Percentiles rank a stretch among this genome's conserved stretches.
Conservation (phyloP, 2,113 vertebrate species). For the Elachura formosa region DNA sequence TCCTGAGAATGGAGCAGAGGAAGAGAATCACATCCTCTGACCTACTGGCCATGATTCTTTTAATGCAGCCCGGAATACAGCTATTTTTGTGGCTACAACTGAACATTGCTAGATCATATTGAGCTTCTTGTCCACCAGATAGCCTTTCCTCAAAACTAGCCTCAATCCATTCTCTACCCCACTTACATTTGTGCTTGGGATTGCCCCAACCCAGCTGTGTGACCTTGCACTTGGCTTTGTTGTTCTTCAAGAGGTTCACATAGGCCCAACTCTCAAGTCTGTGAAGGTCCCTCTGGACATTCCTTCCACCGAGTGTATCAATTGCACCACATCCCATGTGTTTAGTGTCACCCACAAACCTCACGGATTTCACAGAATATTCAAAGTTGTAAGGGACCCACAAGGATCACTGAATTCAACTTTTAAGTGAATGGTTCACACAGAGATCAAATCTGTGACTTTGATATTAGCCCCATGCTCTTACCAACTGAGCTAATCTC, state of each 20-base stretch:
- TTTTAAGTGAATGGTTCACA: not conserved
- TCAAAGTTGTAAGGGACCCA: not conserved
- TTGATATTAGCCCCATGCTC: not conserved
- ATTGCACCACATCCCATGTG: not conserved
- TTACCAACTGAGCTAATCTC: not conserved
- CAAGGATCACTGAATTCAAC: not conserved
- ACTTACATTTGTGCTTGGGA: not conserved
- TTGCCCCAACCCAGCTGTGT: not conserved
- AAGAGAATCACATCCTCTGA: not conserved
- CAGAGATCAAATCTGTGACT: rapidly evolving
- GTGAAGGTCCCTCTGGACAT: not conserved
- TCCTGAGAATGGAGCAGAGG: not conserved
- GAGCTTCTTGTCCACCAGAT: not conserved
- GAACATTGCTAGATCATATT: not conserved
- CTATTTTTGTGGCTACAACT: not conserved
- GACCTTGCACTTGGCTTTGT: not conserved
- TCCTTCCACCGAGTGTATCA: not conserved
- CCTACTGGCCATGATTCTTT: not conserved
- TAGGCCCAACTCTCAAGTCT: not conserved
- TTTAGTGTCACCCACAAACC: not conserved
- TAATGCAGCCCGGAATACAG: not conserved
- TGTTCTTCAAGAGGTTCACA: not conserved
- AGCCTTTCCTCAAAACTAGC: not conserved
- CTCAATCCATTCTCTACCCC: not conserved
- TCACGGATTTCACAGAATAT: not conserved